phyloP scores from a whole-genome alignment of 2,797 vertebrate species.

The Onychomys torridus region DNA sequence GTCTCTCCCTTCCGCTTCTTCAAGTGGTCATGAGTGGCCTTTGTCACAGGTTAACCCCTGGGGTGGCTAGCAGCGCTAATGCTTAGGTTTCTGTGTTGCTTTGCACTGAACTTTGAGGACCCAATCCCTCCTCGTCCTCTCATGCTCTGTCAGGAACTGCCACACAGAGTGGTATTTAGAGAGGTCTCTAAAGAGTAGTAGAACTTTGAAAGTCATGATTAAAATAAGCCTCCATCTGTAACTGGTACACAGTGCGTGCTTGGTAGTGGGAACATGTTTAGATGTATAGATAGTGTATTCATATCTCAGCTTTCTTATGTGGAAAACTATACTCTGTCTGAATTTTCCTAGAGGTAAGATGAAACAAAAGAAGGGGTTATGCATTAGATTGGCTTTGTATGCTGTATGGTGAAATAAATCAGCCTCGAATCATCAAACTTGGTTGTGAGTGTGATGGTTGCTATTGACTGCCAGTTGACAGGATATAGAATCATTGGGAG shows the following conservation, averaged over 20 bases:
- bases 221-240: background rate
- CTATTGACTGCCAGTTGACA: background rate
- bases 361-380: background rate
- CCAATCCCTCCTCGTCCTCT: background rate
- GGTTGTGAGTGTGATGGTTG: background rate
- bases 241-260: background rate
- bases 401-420: background rate
- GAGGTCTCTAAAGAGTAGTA: background rate
- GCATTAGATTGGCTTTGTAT: background rate
- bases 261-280: background rate
- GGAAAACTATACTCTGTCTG: background rate
- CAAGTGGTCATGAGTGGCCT: background rate
- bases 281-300: background rate
- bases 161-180: background rate
- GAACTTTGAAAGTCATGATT: background rate
- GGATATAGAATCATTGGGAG: too few species aligned
- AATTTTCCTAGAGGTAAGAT: background rate
- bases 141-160: background rate
- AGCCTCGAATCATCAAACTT: background rate
- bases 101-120: background rate
- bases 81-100: background rate
- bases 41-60: background rate
- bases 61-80: fast-evolving
- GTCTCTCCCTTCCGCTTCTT: background rate
- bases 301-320: background rate